These are phyloP conservation scores for Willowsia nigromaculata DNA, from an alignment of 2,888 invertebrate species.

Conservation along the genomic window DNA sequence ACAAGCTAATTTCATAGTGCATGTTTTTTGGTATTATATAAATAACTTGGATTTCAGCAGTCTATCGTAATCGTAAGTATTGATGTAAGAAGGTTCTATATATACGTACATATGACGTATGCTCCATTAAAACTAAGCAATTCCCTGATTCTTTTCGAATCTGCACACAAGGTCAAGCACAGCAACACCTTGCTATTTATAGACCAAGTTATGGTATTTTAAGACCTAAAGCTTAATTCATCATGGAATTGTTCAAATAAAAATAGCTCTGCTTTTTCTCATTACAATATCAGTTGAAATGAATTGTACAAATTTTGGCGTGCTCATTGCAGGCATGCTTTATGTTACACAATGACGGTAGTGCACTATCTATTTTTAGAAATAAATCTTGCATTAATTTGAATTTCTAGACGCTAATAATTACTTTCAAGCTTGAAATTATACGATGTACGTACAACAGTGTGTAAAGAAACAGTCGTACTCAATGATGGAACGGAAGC, in stretches of 20 bases:
- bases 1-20: too few species aligned
- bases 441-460: not conserved
- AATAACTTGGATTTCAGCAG: too few species aligned
- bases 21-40: too few species aligned
- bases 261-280: slow-evolving; percentile 34
- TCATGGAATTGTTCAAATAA: slow-evolving; percentile 46
- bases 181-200: slow-evolving; percentile 42
- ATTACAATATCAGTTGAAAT: not conserved
- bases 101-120: not conserved
- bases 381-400: slow-evolving; percentile 9
- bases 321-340: not conserved
- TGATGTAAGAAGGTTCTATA: too few species aligned
- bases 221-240: slow-evolving; percentile 33
- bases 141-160: slow-evolving; percentile 19
- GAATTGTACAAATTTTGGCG: not conserved
- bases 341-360: not conserved
- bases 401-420: not conserved
- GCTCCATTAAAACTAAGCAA: not conserved
- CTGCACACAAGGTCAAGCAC: slow-evolving; percentile 45
- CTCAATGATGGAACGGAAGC: not conserved
- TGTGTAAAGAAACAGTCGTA: not conserved
- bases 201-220: slow-evolving; percentile 36
- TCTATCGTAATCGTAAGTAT: too few species aligned
- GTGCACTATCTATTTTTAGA: slow-evolving; percentile 28
- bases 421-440: not conserved